Percentiles rank a stretch among this genome's conserved stretches.
Conservation (phyloP, 2,888 invertebrate genomes). For the Phaedon cochleariae region DNA sequence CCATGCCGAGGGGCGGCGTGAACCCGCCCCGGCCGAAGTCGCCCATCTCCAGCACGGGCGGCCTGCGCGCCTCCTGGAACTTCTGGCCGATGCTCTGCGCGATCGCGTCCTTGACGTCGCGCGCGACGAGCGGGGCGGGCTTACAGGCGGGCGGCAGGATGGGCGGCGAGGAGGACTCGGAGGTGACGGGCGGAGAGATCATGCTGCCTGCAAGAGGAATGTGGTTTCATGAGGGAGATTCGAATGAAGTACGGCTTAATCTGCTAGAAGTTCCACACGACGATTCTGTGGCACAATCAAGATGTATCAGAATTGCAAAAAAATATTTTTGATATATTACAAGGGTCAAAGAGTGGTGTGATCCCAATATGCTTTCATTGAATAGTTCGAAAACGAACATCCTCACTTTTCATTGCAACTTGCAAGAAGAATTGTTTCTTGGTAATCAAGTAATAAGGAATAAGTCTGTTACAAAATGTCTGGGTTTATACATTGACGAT, state of each 20-base stretch:
- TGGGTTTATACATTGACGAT: too few relatives aligned
- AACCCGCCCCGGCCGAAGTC: constrained; percentile 63
- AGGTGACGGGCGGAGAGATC: constrained; percentile 63
- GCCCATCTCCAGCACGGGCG: constrained; percentile 49
- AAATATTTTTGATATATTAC: too few relatives aligned
- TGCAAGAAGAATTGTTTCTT: too few relatives aligned
- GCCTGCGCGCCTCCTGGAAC: constrained; percentile 66
- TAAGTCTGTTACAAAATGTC: too few relatives aligned
- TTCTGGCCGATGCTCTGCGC: constrained; percentile 92
- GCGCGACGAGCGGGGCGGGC: constrained; percentile 73
- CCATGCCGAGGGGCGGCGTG: constrained; percentile 69
- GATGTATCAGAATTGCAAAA: too few relatives aligned
- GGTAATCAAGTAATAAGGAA: too few relatives aligned
- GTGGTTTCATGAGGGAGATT: background rate
- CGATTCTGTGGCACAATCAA: too few relatives aligned
- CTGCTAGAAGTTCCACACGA: too few relatives aligned
- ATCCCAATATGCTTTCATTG: too few relatives aligned
- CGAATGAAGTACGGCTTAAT: background rate
- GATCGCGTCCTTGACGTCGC: constrained; percentile 93
- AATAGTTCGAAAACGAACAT: too few relatives aligned
- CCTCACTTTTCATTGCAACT: too few relatives aligned
- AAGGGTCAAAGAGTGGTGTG: too few relatives aligned
- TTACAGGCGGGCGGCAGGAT: constrained; percentile 61
- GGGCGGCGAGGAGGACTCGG: constrained; percentile 67
- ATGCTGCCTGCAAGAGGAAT: constrained; percentile 39